Evolutionary conservation across 2,113 vertebrate genomes (phyloP), one percentile per base, ranked within the genome.

Genomic region (Hippocampus barbouri): DNA sequence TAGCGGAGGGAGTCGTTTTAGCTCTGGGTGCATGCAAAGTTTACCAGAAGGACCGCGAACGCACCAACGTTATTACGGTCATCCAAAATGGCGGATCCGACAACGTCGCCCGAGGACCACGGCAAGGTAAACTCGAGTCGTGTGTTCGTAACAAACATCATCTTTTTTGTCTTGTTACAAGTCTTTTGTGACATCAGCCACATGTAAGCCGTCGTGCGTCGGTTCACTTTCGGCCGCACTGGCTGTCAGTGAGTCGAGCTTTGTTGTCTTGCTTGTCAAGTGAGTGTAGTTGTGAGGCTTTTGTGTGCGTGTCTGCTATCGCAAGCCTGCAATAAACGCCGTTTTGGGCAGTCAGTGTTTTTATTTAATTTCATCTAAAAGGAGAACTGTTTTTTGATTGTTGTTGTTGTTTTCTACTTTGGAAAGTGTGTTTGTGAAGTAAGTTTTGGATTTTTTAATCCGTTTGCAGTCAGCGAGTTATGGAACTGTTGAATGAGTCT

Each of bases 61-160:
- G 78, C 80, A 76, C 4, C 75, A 16, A 4, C 4, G 2, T 6
- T 66, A 43, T 59, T 23, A 41, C 69, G 76, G 77, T 47, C 62
- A 80, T 83, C 45, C 83, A 91, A 91, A 76, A 93, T 93, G 92
- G 91, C 92, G 77, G 92, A 93, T 59, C 87, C 89, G 2, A 85
- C 86, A 6, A 80, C 86, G 68, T 92, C 89, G 51, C 88, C 89
- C 0, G 92, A 93, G 57, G 89, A 93, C 41, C 90, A 89, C 60
- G 90, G 90, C 91, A 90, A 90, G 87, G 92, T 92, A 84, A 84
- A 87, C 25, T 23, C 16, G 4, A 66, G 6, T 25, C 18, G 20
- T 2, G 21, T 71, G 1, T 0, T 49, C 16, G 72, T 38, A 63
- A 49, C 16, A 45, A 66, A 61, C 27, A 0, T 40, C 1, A 18